These are phyloP conservation scores for Eupithecia centaureata DNA, from an alignment of 2,888 invertebrate genomes.

Conservation along the genomic window DNA sequence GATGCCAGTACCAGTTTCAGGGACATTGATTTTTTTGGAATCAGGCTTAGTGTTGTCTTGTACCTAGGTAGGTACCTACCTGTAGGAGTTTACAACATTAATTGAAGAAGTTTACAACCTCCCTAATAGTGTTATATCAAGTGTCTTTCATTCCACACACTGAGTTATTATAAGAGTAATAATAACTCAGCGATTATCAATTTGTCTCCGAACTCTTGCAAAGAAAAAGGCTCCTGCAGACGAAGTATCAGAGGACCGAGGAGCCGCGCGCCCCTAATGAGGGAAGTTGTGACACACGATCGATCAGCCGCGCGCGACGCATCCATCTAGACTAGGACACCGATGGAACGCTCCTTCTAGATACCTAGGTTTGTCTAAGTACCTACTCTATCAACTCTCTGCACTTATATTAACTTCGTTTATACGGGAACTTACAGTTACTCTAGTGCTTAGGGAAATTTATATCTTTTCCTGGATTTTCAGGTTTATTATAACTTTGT, in stretches of 20 bases:
- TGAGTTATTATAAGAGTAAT: no score
- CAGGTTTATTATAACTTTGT: not conserved
- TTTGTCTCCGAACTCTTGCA: not conserved
- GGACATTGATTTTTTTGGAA: no score
- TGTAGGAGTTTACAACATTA: no score
- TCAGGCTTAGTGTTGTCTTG: no score
- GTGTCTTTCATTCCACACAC: not conserved
- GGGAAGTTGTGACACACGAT: slow-evolving; percentile 6
- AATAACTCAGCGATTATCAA: no score
- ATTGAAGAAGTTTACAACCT: no score
- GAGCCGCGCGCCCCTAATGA: not conserved
- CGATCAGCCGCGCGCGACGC: not conserved
- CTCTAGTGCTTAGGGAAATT: not conserved
- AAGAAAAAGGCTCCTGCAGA: slow-evolving; percentile 1
- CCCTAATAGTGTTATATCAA: not conserved
- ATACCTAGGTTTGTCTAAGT: not conserved
- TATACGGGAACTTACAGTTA: not conserved
- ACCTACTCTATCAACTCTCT: not conserved
- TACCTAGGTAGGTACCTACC: no score
- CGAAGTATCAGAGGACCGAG: not conserved
- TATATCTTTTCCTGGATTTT: not conserved
- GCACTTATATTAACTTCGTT: not conserved
- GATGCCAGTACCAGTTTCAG: no score
- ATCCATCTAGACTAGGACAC: not conserved
- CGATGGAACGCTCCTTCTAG: not conserved